These are phyloP conservation scores for Lasioglossum figueresi DNA, from an alignment of 2,888 invertebrate species.

Conservation along the genomic window DNA sequence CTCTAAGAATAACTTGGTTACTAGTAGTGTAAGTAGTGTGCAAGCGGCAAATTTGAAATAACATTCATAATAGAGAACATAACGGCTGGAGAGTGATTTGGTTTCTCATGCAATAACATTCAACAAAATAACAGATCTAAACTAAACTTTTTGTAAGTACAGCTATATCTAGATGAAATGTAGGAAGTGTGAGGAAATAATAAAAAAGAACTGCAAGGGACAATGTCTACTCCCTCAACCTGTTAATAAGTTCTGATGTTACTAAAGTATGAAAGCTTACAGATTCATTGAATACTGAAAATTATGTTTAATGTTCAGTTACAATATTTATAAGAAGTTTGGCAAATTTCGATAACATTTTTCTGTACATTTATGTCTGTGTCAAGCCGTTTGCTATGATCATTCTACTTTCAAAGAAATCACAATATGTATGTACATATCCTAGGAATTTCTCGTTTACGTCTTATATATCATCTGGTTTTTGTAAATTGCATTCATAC, in stretches of 20 bases:
- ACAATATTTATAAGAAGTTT: slow-evolving; percentile 38
- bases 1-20: slow-evolving; percentile 32
- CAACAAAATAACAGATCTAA: slow-evolving; percentile 48
- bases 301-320: slow-evolving; percentile 72
- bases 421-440: slow-evolving; percentile 45
- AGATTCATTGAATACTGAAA: slow-evolving; percentile 58
- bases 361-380: slow-evolving; percentile 13
- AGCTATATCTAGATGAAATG: slow-evolving; percentile 29
- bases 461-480: slow-evolving; percentile 39
- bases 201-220: slow-evolving; percentile 39
- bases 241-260: slow-evolving; percentile 31
- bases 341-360: slow-evolving; percentile 31
- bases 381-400: slow-evolving; percentile 24
- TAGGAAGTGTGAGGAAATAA: slow-evolving; percentile 25
- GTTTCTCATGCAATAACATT: slow-evolving; percentile 68
- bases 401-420: slow-evolving; percentile 57
- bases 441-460: slow-evolving; percentile 38
- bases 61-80: slow-evolving; percentile 37
- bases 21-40: slow-evolving; percentile 44
- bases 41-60: slow-evolving; percentile 52
- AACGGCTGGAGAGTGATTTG: slow-evolving; percentile 44
- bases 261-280: slow-evolving; percentile 35
- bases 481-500: slow-evolving; percentile 30
- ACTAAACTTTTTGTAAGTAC: slow-evolving; percentile 39
- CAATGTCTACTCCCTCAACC: slow-evolving; percentile 42